Evolutionary conservation across 2,888 invertebrate genomes (phyloP), one percentile per base, ranked within the genome.

Genomic region (Sinopyrophorus schimmeli): DNA sequence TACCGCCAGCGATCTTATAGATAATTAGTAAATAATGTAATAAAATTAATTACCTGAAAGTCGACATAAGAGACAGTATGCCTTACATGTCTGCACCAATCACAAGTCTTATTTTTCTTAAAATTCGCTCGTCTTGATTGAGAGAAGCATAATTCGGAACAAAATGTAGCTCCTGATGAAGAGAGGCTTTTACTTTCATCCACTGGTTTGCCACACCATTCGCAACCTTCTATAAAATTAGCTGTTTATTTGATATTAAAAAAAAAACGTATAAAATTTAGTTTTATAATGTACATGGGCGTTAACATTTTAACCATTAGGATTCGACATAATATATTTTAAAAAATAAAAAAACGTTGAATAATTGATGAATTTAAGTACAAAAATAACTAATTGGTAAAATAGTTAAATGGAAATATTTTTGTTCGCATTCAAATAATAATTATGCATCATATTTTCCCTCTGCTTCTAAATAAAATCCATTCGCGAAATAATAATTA

Each of bases 61-160:
- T 93, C 93, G 10, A 93, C 92, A 69, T 92, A 93, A 58, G 89
- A 92, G 35, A 93, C 89, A 0, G 92, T 92, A 66, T 92, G 92
- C 16, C 92, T 77, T 3, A 93, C 86, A 66, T 93, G 92, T 49
- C 90, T 81, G 73, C 93, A 94, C 93, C 93, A 94, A 71, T 94
- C 93, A 70, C 94, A 94, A 2, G 92, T 89, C 75, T 91, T 90
- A 55, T 90, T 91, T 58, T 89, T 84, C 74, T 93, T 93, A 74
- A 93, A 93, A 60, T 88, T 90, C 1, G 93, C 92, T 12, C 92
- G 79, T 27, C 92, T 79, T 24, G 92, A 92, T 67, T 92, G 92
- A 6, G 90, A 87, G 74, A 93, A 93, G 71, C 93, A 94, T 23
- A 91, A 79, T 73, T 94, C 93, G 0, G 92, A 92, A 68, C 93